Conservation (phyloP, 2,113 vertebrate genomes). For the Brevimyrus niger region DNA sequence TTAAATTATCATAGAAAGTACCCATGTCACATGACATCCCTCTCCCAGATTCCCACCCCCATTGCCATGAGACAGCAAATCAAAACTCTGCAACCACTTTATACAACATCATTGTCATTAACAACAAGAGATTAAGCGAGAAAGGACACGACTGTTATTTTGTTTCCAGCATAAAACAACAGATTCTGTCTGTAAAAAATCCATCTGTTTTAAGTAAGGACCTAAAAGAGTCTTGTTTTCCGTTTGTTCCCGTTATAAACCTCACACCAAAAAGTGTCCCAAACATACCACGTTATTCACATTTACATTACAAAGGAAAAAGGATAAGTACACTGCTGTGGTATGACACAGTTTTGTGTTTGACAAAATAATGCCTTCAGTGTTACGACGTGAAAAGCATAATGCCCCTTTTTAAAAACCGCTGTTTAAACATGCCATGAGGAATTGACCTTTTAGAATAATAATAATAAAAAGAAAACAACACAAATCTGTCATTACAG, state of each 20-base stretch:
- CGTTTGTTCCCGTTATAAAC: neutral
- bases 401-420: conserved; percentile 45
- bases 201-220: neutral
- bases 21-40: neutral
- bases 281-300: neutral
- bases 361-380: conserved; percentile 16
- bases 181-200: conserved; percentile 7
- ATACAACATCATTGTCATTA: conserved; percentile 38
- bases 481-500: conserved; percentile 57
- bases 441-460: conserved; percentile 45
- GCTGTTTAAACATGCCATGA: conserved; percentile 38
- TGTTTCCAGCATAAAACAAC: conserved; percentile 27
- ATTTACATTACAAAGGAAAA: conserved; percentile 7
- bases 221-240: neutral
- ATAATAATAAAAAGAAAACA: conserved; percentile 21
- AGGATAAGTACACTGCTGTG: conserved; percentile 11
- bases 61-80: conserved; percentile 39
- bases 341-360: neutral
- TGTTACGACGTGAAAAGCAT: conserved; percentile 20
- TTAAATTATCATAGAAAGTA: conserved; percentile 17
- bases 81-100: conserved; percentile 39
- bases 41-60: neutral
- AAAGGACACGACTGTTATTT: conserved; percentile 44
- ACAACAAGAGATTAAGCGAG: conserved; percentile 45
- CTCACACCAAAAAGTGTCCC: neutral